Evolutionary conservation across 2,888 invertebrate species (phyloP).

Genomic region (Thereva unica): DNA sequence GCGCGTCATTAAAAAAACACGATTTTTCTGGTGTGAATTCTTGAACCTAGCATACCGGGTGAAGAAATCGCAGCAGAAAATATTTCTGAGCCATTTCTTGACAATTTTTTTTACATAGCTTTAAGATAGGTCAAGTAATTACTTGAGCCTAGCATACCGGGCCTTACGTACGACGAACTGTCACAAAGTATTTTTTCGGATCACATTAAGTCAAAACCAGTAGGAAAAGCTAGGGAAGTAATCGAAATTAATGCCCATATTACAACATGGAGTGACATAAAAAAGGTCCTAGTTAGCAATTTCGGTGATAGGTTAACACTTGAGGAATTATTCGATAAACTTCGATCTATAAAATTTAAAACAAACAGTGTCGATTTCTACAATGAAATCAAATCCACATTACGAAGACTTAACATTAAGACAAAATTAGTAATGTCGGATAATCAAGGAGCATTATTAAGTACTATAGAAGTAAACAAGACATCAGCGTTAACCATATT

Average conservation of each 20-base stretch:
- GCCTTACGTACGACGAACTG: not conserved
- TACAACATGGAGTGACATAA: constrained; percentile 2
- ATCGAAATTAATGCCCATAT: constrained; percentile 32
- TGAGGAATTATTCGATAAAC: constrained; percentile 35
- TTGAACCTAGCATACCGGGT: no score
- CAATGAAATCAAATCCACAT: constrained; percentile 7
- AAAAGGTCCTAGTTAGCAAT: constrained; percentile 25
- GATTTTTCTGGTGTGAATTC: no score
- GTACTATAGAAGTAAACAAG: not conserved
- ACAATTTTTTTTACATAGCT: no score
- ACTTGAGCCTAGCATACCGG: no score
- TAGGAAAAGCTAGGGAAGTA: constrained; percentile 22
- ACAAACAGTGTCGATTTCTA: constrained; percentile 27
- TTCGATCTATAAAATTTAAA: constrained; percentile 21
- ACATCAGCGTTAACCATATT: not conserved
- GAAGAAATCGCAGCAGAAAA: no score
- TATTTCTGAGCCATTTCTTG: no score
- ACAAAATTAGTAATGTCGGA: not conserved
- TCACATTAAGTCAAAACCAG: constrained; percentile 24
- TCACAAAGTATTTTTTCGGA: constrained; percentile 23
- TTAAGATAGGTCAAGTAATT: no score
- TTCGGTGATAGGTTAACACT: constrained; percentile 36
- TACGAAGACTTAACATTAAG: constrained; percentile 4
- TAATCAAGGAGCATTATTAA: no score
- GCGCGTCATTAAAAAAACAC: no score